Base-by-base conservation (phyloP, 1,140 invertebrate genomes). In the Oscheius sp. region DNA sequence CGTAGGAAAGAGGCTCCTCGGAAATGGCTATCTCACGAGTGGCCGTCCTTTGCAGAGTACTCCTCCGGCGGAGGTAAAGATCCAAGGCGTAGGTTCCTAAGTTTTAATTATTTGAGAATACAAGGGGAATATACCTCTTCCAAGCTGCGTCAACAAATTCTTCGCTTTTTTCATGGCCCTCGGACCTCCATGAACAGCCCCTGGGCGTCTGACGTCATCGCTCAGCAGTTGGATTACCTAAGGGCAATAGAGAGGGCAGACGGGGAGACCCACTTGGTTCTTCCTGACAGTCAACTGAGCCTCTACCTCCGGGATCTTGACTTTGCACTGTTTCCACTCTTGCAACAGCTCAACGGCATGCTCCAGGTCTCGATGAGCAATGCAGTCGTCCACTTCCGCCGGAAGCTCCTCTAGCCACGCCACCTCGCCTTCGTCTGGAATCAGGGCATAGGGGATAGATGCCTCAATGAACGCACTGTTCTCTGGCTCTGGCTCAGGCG, bases 311-410 rank as follows among this genome's bases (percentile, higher is more conserved):
- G 69, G 34, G 75, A 81, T 73, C 7, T 68, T 74, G 45, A 75
- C 77, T 1, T 70, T 62, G 29, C 62, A 73, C 29, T 79, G 70
- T 42, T 85, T 79, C 82, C 90, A 90, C 86, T 90, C 91, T 76
- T 92, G 89, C 63, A 97, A 90, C 7, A 96, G 86, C 72, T 90
- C 89, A 71, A 95, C 92, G 20, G 95, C 94, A 82, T 94, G 92
- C 85, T 97, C 93, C 31, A 71, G 15, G 28, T 71, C 69, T 23
- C 69, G 89, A 85, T 97, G 93, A n/a, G 95, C 95, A 77, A 98
- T 93, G 73, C 91, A 90, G 20, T 97, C 94, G 87, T 99, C 95
- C 28, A 99, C 87, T 85, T 98, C 94, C 85, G 97, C 95, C 23
- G 92, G 90, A 0, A 94, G 89, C 85, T 97, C 94, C 66, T 90